Percentiles rank a stretch among this genome's conserved stretches.
Conservation (phyloP, 2,113 vertebrate genomes). For the Xenopus tropicalis region DNA sequence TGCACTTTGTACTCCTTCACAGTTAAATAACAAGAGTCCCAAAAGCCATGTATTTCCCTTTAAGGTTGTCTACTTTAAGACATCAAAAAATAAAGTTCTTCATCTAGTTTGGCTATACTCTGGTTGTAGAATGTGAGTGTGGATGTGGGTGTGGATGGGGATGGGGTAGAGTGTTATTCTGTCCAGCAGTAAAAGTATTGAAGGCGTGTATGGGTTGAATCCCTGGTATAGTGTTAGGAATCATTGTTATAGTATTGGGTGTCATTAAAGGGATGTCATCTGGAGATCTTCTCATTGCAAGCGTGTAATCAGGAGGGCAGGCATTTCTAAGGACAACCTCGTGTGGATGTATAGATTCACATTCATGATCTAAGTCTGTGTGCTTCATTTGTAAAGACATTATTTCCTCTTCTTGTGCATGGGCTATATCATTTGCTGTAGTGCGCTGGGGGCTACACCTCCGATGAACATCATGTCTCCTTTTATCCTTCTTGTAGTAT, state of each 20-base stretch:
- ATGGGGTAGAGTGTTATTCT: conserved; percentile 95
- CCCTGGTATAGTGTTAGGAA: conserved; percentile 94
- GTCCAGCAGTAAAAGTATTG: conserved; percentile 91
- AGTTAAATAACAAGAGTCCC: conserved; percentile 79
- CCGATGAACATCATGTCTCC: conserved; percentile 90
- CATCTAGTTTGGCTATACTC: conserved; percentile 91
- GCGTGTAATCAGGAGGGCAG: conserved; percentile 96
- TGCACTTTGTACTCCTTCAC: conserved; percentile 76
- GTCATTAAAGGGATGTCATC: conserved; percentile 98
- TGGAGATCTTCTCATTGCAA: conserved; percentile 96
- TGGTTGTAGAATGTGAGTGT: conserved; percentile 98
- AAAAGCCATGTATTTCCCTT: conserved; percentile 74
- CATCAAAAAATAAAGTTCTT: conserved; percentile 75
- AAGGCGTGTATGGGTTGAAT: conserved; percentile 93
- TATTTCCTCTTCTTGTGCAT: conserved; percentile 97
- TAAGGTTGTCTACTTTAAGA: conserved; percentile 70
- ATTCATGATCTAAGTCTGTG: conserved; percentile 94
- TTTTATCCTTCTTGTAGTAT: conserved; percentile 98
- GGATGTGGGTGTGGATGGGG: conserved; percentile 83
- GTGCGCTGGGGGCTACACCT: conserved; percentile 93
- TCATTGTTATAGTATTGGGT: conserved; percentile 98
- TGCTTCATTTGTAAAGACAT: conserved; percentile 99
- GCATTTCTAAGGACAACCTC: conserved; percentile 96
- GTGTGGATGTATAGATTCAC: conserved; percentile 91
- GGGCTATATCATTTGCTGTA: conserved; percentile 88